Conservation (phyloP, 2,113 vertebrate species). For the Aix galericulata region DNA sequence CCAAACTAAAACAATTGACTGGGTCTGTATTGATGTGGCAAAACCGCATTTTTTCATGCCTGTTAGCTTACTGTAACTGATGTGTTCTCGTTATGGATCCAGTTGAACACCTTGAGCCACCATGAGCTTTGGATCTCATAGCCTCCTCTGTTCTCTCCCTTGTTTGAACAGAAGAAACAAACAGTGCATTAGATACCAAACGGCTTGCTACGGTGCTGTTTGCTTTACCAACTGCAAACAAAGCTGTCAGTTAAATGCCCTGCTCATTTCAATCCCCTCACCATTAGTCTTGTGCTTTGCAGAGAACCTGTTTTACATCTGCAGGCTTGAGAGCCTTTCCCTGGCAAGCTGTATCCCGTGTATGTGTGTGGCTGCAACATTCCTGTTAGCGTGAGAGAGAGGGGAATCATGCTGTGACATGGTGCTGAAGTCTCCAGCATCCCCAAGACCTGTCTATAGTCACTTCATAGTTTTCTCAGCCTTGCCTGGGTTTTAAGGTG, state of each 20-base stretch:
- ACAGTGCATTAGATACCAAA: background rate
- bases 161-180: background rate
- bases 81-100: background rate
- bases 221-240: background rate
- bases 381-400: background rate
- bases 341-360: slow-evolving; percentile 64
- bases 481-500: background rate
- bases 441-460: slow-evolving; percentile 42
- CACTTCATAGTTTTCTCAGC: slow-evolving; percentile 49
- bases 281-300: background rate
- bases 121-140: background rate
- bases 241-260: background rate
- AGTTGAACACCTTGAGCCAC: background rate
- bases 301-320: background rate
- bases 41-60: background rate
- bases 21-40: background rate
- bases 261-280: background rate
- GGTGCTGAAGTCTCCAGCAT: background rate
- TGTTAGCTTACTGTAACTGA: background rate
- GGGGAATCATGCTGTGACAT: background rate
- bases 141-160: background rate
- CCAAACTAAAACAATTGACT: background rate
- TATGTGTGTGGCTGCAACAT: slow-evolving; percentile 9
- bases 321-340: slow-evolving; percentile 36
- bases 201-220: background rate